phyloP scores from a whole-genome alignment of 2,113 vertebrate genomes.

The Peromyscus maniculatus region DNA sequence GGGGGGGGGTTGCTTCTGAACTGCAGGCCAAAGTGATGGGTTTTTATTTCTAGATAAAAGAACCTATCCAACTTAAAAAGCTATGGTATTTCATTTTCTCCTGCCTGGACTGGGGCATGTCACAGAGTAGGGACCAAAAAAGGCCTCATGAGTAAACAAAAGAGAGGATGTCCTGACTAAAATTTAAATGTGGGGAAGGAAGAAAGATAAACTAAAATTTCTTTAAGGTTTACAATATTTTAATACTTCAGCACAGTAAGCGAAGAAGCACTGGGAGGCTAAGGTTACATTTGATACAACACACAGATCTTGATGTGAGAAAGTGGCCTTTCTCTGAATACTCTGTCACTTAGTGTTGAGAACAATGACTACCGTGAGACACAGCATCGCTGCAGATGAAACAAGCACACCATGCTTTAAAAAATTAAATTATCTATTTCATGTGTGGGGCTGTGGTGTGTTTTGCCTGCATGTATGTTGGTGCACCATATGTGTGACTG shows the following conservation, averaged over 20 bases:
- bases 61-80: neutral
- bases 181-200: neutral
- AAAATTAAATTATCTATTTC: neutral
- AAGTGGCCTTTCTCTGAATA: neutral
- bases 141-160: neutral
- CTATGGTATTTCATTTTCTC: neutral
- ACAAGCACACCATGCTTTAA: neutral
- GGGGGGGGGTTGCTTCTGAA: neutral
- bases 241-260: neutral
- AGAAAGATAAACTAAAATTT: neutral
- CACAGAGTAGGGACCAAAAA: neutral
- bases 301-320: too few relatives aligned
- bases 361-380: neutral
- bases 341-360: neutral
- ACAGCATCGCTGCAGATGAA: neutral
- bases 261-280: neutral
- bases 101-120: neutral
- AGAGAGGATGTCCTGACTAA: neutral
- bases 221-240: neutral
- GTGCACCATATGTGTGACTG: neutral
- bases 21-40: neutral
- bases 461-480: neutral
- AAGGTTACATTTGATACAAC: neutral
- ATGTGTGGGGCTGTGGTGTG: neutral
- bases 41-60: neutral